Evolutionary conservation across 2,113 vertebrate genomes (phyloP).

Genomic region (Peromyscus leucopus): DNA sequence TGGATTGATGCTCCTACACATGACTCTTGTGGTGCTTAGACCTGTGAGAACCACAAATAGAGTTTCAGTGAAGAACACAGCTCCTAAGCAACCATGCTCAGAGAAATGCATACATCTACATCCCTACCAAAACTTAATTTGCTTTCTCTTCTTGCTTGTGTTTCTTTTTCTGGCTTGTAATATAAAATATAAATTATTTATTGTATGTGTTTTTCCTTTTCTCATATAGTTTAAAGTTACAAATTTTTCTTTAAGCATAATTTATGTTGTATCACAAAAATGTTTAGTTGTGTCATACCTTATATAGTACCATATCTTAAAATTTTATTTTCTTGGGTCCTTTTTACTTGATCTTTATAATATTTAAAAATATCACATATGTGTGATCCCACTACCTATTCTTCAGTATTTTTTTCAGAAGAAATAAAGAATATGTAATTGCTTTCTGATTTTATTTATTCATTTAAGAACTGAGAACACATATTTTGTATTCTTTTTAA

Average conservation of each 20-base stretch:
- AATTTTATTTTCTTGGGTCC: background rate
- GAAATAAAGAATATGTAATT: background rate
- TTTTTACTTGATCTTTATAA: background rate
- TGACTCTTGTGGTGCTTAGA: too few species aligned
- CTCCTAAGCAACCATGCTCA: too few species aligned
- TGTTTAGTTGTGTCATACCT: background rate
- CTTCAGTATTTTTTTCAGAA: background rate
- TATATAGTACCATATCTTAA: background rate
- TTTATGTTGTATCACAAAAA: background rate
- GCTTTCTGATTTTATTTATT: background rate
- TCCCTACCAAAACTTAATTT: too few species aligned
- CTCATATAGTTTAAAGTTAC: background rate
- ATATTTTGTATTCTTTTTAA: background rate
- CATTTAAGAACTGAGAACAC: background rate
- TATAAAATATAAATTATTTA: background rate
- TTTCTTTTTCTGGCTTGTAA: too few species aligned
- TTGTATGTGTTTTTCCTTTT: background rate
- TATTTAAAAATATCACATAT: background rate
- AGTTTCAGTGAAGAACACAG: too few species aligned
- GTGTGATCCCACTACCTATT: background rate
- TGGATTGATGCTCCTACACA: background rate
- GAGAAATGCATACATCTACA: too few species aligned
- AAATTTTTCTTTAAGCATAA: background rate
- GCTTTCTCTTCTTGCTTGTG: too few species aligned
- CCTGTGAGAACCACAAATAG: background rate